These are phyloP conservation scores for Andrena haemorrhoa DNA, from an alignment of 2,888 invertebrate genomes.

Conservation along the genomic window DNA sequence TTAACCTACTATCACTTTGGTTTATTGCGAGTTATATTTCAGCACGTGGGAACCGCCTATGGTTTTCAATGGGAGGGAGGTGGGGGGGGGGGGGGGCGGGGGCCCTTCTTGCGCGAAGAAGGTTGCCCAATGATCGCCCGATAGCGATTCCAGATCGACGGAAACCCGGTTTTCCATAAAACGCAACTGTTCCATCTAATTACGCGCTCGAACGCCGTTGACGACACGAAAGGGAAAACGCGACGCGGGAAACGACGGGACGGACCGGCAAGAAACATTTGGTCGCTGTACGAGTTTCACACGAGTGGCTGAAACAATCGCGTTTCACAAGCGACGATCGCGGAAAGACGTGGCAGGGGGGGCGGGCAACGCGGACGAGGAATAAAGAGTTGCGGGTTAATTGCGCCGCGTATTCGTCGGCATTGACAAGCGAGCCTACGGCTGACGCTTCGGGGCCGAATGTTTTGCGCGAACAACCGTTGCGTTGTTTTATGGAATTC, in stretches of 20 bases:
- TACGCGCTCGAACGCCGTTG: constrained; percentile 67
- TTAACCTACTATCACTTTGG: constrained; percentile 84
- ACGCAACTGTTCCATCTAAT: constrained; percentile 72
- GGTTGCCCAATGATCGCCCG: constrained; percentile 83
- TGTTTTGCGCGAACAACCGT: no score
- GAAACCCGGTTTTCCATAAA: constrained; percentile 83
- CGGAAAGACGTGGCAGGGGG: constrained; percentile 1
- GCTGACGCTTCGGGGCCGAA: not conserved
- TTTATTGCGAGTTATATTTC: constrained; percentile 83
- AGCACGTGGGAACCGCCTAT: constrained; percentile 82
- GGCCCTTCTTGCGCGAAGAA: constrained; percentile 78
- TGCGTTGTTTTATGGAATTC: no score
- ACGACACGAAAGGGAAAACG: constrained; percentile 62
- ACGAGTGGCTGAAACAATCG: constrained; percentile 44
- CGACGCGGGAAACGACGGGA: constrained; percentile 32
- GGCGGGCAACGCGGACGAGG: not conserved
- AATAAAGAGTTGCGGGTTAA: not conserved
- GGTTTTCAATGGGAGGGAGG: constrained; percentile 76
- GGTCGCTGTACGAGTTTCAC: constrained; percentile 36
- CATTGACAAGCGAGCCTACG: not conserved
- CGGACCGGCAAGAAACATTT: constrained; percentile 42
- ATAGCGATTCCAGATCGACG: constrained; percentile 81
- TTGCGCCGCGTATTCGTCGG: not conserved
- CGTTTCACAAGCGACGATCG: constrained; percentile 44
- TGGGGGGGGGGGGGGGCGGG: not conserved